Conservation (phyloP, 2,113 vertebrate genomes). For the Gallinago undulata region DNA sequence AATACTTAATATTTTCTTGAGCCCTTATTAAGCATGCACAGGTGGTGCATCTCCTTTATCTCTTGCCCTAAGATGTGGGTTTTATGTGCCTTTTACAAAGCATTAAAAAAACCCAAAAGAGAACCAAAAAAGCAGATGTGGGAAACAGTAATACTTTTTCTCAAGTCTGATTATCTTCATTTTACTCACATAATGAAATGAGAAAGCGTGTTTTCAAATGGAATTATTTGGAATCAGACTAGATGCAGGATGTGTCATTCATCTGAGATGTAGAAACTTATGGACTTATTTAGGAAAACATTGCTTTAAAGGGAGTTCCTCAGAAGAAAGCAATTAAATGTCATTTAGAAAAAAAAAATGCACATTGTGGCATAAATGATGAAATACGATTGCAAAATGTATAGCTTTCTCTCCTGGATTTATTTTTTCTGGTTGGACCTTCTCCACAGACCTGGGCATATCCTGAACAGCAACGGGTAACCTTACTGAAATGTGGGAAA, state of each 20-base stretch:
- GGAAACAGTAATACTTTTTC: conserved; percentile 1
- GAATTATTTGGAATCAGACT: conserved; percentile 47
- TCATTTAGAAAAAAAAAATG: conserved; percentile 43
- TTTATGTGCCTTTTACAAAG: conserved; percentile 22
- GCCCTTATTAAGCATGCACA: not conserved
- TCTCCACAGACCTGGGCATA: not conserved
- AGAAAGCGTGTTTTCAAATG: conserved; percentile 39
- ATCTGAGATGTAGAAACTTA: conserved; percentile 56
- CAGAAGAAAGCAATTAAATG: conserved; percentile 66
- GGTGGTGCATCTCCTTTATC: not conserved
- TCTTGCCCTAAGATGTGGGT: not conserved
- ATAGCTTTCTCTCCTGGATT: conserved; percentile 19
- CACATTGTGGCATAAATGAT: conserved; percentile 18
- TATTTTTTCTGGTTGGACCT: conserved; percentile 20
- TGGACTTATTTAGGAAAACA: conserved; percentile 55
- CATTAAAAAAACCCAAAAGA: not conserved
- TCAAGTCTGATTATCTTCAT: conserved; percentile 25
- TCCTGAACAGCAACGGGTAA: not conserved
- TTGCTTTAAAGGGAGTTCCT: conserved; percentile 51
- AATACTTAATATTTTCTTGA: not conserved
- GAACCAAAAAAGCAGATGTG: not conserved
- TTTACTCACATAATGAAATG: conserved; percentile 50
- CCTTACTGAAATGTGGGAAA: conserved; percentile 15
- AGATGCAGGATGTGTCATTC: conserved; percentile 26
- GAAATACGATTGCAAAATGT: conserved; percentile 30